These are phyloP conservation scores for Channa argus DNA, from an alignment of 2,113 vertebrate genomes.

Conservation along the genomic window DNA sequence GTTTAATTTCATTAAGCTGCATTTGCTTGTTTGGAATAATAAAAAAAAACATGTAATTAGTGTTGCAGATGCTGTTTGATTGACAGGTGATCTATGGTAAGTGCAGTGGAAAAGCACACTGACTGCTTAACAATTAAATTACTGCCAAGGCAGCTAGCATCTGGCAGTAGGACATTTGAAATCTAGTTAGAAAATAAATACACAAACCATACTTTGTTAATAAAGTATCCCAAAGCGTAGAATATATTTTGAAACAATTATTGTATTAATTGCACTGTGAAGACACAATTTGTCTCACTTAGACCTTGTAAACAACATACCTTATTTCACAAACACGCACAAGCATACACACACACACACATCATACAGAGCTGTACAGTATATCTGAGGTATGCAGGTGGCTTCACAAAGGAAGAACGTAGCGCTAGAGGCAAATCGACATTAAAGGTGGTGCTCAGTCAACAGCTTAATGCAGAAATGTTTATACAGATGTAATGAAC, in stretches of 20 bases:
- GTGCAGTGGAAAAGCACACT: neutral
- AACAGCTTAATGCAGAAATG: conserved; percentile 41
- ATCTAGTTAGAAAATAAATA: neutral
- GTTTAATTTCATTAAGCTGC: neutral
- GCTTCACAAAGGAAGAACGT: neutral
- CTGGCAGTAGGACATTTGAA: neutral
- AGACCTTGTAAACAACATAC: neutral
- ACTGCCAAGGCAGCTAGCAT: neutral
- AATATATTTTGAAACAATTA: conserved; percentile 6
- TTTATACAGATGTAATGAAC: conserved; percentile 35
- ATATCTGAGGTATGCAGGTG: neutral
- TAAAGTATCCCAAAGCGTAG: conserved; percentile 3
- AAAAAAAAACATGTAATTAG: neutral
- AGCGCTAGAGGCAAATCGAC: neutral
- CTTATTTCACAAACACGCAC: neutral
- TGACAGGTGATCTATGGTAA: conserved; percentile 15
- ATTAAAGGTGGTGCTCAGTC: conserved; percentile 38
- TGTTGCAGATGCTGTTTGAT: neutral
- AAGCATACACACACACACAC: neutral
- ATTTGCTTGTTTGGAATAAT: neutral
- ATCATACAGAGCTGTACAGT: neutral
- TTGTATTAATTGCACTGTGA: neutral
- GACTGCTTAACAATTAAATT: neutral
- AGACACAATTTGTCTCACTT: conserved; percentile 9
- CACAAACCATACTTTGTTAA: neutral